These are phyloP conservation scores for Cynocephalus volans DNA, from an alignment of 2,113 vertebrate species.

Conservation along the genomic window DNA sequence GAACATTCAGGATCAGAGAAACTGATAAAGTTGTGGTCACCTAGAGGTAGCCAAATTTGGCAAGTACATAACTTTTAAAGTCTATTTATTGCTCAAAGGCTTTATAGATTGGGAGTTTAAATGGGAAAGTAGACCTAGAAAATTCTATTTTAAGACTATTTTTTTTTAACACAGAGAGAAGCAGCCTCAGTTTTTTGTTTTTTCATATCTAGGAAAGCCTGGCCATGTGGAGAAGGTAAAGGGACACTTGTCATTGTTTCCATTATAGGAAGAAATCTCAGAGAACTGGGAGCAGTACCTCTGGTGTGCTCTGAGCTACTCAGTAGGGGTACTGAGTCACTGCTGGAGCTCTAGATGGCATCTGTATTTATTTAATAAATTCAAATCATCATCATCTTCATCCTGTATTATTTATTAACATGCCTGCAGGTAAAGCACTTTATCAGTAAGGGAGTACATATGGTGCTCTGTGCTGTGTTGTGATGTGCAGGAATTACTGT, in stretches of 20 bases:
- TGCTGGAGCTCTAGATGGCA: not conserved
- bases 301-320: not conserved
- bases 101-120: not conserved
- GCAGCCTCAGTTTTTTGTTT: slow-evolving; percentile 5
- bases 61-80: not conserved
- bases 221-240: not conserved
- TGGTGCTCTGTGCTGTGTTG: not conserved
- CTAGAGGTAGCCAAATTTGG: not conserved
- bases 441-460: not conserved
- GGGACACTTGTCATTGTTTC: not conserved
- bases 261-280: not conserved
- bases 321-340: no score
- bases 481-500: not conserved
- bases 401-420: slow-evolving; percentile 11
- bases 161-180: not conserved
- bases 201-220: not conserved
- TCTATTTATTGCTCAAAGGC: not conserved
- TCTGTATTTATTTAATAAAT: slow-evolving; percentile 16
- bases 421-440: not conserved
- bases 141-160: not conserved
- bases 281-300: no score
- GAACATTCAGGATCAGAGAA: not conserved
- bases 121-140: not conserved
- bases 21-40: not conserved
- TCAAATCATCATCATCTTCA: slow-evolving; percentile 3